phyloP scores from a whole-genome alignment of 2,888 invertebrate genomes.

The Tryphoninae sp. region DNA sequence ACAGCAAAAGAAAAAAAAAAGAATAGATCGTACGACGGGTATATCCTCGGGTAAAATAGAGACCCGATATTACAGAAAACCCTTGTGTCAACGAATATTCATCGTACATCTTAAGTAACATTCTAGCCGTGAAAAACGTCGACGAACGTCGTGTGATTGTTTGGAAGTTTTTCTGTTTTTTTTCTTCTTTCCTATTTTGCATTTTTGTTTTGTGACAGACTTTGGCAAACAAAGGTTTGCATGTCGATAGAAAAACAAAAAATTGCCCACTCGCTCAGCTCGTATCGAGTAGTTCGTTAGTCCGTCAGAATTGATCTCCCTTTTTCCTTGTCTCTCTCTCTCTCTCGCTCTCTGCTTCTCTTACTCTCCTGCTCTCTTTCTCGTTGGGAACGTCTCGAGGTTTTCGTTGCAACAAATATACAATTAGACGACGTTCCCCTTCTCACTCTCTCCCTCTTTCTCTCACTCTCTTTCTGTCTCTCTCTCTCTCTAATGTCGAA shows the following conservation, averaged over 20 bases:
- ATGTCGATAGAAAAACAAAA: background rate
- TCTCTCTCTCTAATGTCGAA: conserved; percentile 53
- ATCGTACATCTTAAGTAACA: conserved; percentile 75
- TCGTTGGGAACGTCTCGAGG: conserved; percentile 23
- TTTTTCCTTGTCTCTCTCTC: background rate
- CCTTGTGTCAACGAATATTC: conserved; percentile 23
- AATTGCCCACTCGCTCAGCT: background rate
- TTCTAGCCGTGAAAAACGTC: conserved; percentile 71
- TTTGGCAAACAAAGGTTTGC: conserved; percentile 11
- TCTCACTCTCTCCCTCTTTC: conserved; percentile 26
- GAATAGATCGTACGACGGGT: conserved; percentile 21
- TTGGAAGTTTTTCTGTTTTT: conserved; percentile 63
- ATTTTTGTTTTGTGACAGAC: background rate
- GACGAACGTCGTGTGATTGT: conserved; percentile 67
- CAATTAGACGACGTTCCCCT: conserved; percentile 67
- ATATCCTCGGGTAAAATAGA: conserved; percentile 22
- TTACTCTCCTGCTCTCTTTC: background rate
- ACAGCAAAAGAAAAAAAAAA: background rate
- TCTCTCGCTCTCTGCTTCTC: background rate
- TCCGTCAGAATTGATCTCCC: conserved; percentile 11
- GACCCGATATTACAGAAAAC: background rate
- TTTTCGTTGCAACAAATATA: conserved; percentile 74
- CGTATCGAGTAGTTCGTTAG: conserved; percentile 1
- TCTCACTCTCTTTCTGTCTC: conserved; percentile 40
- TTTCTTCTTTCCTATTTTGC: background rate